Base-by-base conservation (phyloP, 2,888 invertebrate species). In the Limnephilus auricula region DNA sequence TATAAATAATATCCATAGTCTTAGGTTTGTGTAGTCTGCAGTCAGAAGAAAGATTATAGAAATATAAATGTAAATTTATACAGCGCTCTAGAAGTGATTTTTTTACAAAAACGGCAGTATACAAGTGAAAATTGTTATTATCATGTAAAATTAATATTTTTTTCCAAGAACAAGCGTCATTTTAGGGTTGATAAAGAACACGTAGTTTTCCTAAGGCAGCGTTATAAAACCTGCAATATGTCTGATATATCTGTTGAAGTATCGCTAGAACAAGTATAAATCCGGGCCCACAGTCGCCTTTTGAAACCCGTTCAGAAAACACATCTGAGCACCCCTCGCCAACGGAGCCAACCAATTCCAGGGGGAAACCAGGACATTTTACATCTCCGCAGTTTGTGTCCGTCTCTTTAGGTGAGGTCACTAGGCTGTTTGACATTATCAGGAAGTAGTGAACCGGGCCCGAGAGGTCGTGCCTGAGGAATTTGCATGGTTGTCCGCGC, bases 151-250 rank as follows among this genome's bases (percentile, higher is more conserved):
- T 80, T 12, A 80, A n/a, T 31, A 0, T 80, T 25, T 31, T 50
- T 50, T 80, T 80, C 12, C 31, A 5, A 1, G n/a, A 18, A 5
- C 12, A 6, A 25, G 25, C n/a, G 89, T 89, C 89, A 13, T 5
- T n/a, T 12, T 9, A 88, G 92, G 92, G 92, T 92, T 92, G 83
- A 90, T 89, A 88, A 83, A 84, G 92, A 90, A 92, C 90, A 90
- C 89, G 90, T 79, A 89, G 92, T 82, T 65, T 65, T 65, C 65
- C 65, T 65, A 65, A 65, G 65, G 82, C 89, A 92, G 89, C 92
- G 90, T 89, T 92, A 90, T 92, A 90, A 90, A 88, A 78, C 92
- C 88, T 92, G 92, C 88, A 90, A 92, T 92, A 89, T 92, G 92
- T 92, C 92, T 89, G 90, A 89, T 90, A 88, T 92, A 92, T 92